Evolutionary conservation across 2,888 invertebrate genomes (phyloP).

Genomic region (Campoplex nolae): DNA sequence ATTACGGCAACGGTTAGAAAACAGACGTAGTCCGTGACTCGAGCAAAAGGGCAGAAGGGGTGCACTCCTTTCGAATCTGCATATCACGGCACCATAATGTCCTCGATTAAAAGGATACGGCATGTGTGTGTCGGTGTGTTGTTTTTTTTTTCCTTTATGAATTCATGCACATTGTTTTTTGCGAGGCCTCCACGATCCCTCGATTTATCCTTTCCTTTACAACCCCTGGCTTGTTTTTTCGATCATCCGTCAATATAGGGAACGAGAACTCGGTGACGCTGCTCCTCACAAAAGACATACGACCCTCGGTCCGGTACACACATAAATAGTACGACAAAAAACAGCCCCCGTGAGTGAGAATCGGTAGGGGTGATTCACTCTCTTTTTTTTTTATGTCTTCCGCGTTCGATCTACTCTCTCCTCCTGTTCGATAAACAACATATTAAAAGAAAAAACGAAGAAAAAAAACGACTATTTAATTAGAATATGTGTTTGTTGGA

Average conservation of each 20-base stretch:
- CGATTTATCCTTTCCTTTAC: slow-evolving; percentile 55
- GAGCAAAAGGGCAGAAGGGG: slow-evolving; percentile 47
- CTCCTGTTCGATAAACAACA: slow-evolving; percentile 42
- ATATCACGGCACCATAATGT: slow-evolving; percentile 79
- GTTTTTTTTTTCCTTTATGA: slow-evolving; percentile 73
- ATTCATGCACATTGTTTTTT: slow-evolving; percentile 63
- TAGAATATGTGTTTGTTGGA: slow-evolving; percentile 16
- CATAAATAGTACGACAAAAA: slow-evolving; percentile 56
- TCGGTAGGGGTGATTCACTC: slow-evolving; percentile 59
- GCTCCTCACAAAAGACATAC: slow-evolving; percentile 58
- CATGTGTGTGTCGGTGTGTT: slow-evolving; percentile 64
- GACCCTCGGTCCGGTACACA: slow-evolving; percentile 62
- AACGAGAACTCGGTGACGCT: slow-evolving; percentile 48
- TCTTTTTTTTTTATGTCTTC: slow-evolving; percentile 42
- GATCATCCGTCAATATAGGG: slow-evolving; percentile 46
- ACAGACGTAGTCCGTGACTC: slow-evolving; percentile 54
- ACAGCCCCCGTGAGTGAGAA: slow-evolving; percentile 50
- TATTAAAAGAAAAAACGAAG: slow-evolving; percentile 15
- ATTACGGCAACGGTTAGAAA: slow-evolving; percentile 58
- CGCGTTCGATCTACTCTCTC: slow-evolving; percentile 31
- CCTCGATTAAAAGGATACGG: slow-evolving; percentile 79
- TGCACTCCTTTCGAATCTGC: slow-evolving; percentile 75
- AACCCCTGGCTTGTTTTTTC: slow-evolving; percentile 51
- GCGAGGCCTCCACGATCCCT: slow-evolving; percentile 59
- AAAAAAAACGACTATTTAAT: slow-evolving; percentile 54